A percentile compares a stretch with the other conserved stretches of the same genome.
Conservation (phyloP, 2,797 vertebrate species). For the Pogonophryne albipinna region DNA sequence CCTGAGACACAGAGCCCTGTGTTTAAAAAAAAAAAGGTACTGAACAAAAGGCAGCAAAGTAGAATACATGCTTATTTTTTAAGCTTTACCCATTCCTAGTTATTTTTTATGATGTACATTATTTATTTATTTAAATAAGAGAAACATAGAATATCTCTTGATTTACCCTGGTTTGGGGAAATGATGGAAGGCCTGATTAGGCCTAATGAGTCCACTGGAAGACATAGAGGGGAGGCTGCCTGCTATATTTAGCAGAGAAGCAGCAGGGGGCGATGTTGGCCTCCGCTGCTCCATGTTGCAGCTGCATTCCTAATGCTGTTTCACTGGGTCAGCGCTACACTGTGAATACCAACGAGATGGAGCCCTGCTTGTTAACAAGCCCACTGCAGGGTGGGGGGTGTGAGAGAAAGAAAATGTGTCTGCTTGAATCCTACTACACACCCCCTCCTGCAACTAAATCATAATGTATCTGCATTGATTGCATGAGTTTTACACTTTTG, state of each 20-base stretch:
- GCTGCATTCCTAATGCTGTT: constrained; percentile 66
- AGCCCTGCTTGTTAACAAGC: constrained; percentile 65
- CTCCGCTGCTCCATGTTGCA: constrained; percentile 45
- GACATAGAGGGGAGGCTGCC: background rate
- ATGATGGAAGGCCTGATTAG: background rate
- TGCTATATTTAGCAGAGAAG: constrained; percentile 18
- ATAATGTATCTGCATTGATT: constrained; percentile 41
- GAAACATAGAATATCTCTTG: background rate
- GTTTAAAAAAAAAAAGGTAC: background rate
- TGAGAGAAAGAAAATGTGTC: constrained; percentile 37
- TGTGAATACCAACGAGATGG: constrained; percentile 74
- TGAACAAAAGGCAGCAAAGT: background rate
- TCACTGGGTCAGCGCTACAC: constrained; percentile 63
- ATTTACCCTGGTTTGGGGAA: background rate
- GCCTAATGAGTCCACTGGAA: background rate
- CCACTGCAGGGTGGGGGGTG: constrained; percentile 46
- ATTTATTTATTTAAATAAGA: background rate
- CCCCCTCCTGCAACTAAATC: constrained; percentile 33
- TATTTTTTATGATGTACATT: background rate
- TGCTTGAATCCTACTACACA: constrained; percentile 27
- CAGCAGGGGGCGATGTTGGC: constrained; percentile 79
- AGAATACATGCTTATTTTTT: background rate
- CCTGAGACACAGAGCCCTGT: background rate
- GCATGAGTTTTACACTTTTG: constrained; percentile 16
- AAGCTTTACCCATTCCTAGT: background rate